Evolutionary conservation across 2,113 vertebrate genomes (phyloP).

Genomic region (Platycercus adscitus): DNA sequence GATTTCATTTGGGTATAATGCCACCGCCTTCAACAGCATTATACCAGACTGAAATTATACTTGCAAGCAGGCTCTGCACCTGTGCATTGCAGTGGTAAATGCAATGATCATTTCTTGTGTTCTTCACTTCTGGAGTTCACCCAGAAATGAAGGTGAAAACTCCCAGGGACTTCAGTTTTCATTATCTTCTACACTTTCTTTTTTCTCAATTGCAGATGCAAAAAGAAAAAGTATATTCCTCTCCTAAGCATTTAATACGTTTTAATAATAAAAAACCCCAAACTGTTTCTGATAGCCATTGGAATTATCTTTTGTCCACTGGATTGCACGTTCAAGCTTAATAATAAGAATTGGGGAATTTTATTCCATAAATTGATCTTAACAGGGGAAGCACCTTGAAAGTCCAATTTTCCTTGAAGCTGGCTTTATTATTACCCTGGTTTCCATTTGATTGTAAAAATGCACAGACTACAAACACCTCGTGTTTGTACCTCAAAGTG

Average conservation of each 20-base stretch:
- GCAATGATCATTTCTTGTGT: not conserved
- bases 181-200: not conserved
- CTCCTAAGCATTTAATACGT: not conserved
- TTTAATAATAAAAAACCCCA: not conserved
- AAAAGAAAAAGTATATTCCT: not conserved
- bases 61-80: not conserved
- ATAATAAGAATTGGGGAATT: not conserved
- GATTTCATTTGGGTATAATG: not conserved
- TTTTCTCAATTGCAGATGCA: not conserved
- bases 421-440: not conserved
- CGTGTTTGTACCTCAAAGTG: not conserved
- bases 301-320: not conserved
- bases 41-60: not conserved
- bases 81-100: not conserved
- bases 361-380: not conserved
- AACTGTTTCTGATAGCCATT: not conserved
- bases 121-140: not conserved
- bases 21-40: not conserved
- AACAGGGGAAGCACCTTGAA: not conserved
- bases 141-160: not conserved
- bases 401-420: not conserved
- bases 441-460: not conserved
- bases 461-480: not conserved
- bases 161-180: not conserved
- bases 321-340: not conserved